Conservation (phyloP, 2,888 invertebrate genomes). For the Chymomyza procnemis region DNA sequence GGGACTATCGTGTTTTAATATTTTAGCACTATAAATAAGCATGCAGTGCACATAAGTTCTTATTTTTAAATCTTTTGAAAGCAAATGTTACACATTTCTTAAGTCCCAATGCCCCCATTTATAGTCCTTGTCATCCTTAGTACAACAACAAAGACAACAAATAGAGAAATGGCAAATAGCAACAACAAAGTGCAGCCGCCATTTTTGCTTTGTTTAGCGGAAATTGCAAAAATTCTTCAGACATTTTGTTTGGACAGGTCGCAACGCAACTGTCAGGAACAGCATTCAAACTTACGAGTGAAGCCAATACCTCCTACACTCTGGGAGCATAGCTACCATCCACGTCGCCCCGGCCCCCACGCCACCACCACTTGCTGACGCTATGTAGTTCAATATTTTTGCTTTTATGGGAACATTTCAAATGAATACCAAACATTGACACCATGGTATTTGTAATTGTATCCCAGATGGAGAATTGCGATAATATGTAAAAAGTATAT, state of each 20-base stretch:
- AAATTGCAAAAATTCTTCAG: conserved; percentile 43
- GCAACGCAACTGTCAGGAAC: conserved; percentile 47
- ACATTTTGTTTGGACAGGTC: conserved; percentile 41
- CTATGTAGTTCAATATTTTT: conserved; percentile 39
- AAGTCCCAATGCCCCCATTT: neutral
- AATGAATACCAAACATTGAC: conserved; percentile 39
- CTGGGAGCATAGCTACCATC: neutral
- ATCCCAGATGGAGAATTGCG: conserved; percentile 29
- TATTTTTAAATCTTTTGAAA: too few relatives aligned
- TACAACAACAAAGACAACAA: neutral
- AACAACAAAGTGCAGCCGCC: conserved; percentile 12
- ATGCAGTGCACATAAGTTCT: too few relatives aligned
- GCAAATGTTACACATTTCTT: neutral
- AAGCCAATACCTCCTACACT: neutral
- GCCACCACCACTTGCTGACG: too few relatives aligned
- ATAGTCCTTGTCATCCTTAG: neutral
- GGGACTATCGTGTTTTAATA: too few relatives aligned
- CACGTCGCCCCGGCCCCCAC: too few relatives aligned
- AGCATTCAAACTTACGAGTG: conserved; percentile 50
- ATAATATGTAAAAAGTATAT: conserved; percentile 9
- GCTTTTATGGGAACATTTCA: conserved; percentile 22
- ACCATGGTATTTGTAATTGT: conserved; percentile 30
- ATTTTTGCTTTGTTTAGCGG: conserved; percentile 32
- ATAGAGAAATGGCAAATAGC: neutral
- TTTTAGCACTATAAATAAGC: too few relatives aligned